A percentile compares a stretch with the other conserved stretches of the same genome.
Evolutionary conservation across 2,113 vertebrate genomes (phyloP).

Genomic region (Nycticebus coucang): DNA sequence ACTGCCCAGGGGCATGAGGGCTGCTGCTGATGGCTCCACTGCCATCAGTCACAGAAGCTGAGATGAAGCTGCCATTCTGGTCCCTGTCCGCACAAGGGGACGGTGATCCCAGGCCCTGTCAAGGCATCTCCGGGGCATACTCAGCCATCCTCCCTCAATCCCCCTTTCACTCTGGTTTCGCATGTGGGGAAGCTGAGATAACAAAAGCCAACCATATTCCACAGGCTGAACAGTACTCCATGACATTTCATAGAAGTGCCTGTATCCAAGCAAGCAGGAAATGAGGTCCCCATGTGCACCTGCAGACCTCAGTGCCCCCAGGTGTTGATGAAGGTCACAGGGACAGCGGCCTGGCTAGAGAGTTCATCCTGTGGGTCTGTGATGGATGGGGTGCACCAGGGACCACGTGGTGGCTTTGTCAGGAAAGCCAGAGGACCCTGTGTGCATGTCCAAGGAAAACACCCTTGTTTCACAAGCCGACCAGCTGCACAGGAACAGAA

Average conservation of each 20-base stretch:
- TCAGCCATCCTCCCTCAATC: too few species aligned
- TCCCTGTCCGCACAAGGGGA: too few species aligned
- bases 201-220: too few species aligned
- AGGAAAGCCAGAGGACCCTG: background rate
- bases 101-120: too few species aligned
- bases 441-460: constrained; percentile 14
- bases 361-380: background rate
- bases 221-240: background rate
- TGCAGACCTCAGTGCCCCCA: background rate
- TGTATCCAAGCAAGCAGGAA: background rate
- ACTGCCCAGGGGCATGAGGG: too few species aligned
- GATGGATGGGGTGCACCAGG: background rate
- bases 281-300: background rate
- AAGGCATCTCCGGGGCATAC: too few species aligned
- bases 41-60: too few species aligned
- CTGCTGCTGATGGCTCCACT: too few species aligned
- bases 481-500: background rate
- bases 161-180: too few species aligned
- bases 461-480: background rate
- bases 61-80: too few species aligned
- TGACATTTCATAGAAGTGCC: background rate
- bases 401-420: too few species aligned
- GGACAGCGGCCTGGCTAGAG: background rate
- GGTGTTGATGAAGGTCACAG: background rate
- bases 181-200: too few species aligned